Conservation (phyloP, 2,113 vertebrate genomes). For the Callithrix jacchus region DNA sequence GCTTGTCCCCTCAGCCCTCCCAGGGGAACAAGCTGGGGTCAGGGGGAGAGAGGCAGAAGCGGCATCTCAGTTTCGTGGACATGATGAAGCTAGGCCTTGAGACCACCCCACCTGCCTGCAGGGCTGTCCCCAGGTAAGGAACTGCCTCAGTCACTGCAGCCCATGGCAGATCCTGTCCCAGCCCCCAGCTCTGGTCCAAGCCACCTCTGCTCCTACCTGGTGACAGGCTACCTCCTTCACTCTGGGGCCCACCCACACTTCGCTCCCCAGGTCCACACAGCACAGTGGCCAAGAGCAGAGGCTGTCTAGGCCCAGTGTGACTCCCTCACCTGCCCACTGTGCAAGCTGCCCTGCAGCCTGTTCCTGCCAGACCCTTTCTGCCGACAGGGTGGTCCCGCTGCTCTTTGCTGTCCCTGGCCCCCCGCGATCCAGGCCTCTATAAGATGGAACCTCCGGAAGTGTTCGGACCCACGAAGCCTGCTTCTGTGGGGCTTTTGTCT, state of each 20-base stretch:
- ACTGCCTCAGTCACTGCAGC: neutral
- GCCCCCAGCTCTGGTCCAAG: too few relatives aligned
- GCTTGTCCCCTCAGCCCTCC: neutral
- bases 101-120: neutral
- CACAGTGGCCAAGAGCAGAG: neutral
- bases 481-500: neutral
- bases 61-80: accelerated
- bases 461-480: accelerated
- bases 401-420: neutral
- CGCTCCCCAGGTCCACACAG: neutral
- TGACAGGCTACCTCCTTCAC: accelerated
- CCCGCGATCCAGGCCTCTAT: neutral
- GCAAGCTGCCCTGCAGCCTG: neutral
- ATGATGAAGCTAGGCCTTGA: neutral
- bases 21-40: too few relatives aligned
- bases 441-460: neutral
- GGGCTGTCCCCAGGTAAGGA: accelerated
- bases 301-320: accelerated
- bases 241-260: neutral
- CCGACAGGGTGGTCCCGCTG: neutral
- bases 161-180: neutral
- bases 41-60: neutral
- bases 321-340: neutral
- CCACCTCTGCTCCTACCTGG: too few relatives aligned
- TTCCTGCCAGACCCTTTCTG: neutral